Conservation (phyloP, 23 tunicate genomes). For the Ciona savignyi region DNA sequence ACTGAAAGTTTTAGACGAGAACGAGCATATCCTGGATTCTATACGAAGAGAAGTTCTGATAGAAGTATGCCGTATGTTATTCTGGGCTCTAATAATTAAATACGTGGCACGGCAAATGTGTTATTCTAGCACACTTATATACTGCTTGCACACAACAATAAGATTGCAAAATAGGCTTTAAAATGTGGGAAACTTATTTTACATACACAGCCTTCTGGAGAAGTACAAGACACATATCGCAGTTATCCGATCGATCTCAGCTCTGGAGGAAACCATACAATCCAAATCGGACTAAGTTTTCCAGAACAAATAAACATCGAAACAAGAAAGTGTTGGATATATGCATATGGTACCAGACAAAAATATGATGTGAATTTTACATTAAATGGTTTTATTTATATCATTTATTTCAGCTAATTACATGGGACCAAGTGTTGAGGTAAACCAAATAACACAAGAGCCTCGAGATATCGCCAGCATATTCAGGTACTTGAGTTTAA, state of each 20-base stretch:
- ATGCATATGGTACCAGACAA: constrained; percentile 25
- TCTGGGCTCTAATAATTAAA: neutral
- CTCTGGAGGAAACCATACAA: neutral
- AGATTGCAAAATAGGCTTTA: neutral
- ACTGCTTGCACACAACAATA: neutral
- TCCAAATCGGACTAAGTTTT: constrained; percentile 9
- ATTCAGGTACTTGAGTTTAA: constrained; percentile 29
- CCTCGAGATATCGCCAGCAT: constrained; percentile 32
- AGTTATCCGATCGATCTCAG: constrained; percentile 6
- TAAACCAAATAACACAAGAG: constrained; percentile 40
- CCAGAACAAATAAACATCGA: constrained; percentile 19
- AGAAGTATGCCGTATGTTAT: neutral
- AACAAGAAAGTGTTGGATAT: constrained; percentile 42
- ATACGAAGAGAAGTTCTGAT: neutral
- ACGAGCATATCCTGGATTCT: constrained; percentile 1
- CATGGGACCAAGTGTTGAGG: constrained; percentile 63
- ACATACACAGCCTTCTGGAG: constrained; percentile 17
- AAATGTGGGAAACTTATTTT: neutral
- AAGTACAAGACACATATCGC: constrained; percentile 6
- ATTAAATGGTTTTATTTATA: neutral
- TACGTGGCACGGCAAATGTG: neutral
- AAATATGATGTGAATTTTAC: neutral
- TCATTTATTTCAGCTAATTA: constrained; percentile 36
- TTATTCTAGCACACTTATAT: neutral
- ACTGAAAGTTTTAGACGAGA: neutral